Base-by-base conservation (phyloP, 2,797 vertebrate species). In the Myiotriccus ornatus region DNA sequence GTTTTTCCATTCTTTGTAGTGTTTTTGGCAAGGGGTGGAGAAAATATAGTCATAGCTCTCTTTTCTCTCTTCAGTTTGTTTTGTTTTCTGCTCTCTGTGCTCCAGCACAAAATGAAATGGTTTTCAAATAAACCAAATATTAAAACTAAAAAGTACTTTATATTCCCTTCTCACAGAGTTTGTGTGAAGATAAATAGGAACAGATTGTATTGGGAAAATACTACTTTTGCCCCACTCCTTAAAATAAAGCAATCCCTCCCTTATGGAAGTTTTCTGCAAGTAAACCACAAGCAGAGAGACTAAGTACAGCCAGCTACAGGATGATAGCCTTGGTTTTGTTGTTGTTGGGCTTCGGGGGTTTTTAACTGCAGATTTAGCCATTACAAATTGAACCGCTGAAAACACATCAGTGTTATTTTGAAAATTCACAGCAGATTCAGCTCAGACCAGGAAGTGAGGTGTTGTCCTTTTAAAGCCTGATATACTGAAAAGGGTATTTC, bases 401-500 rank as follows among this genome's bases (percentile, higher is more conserved):
- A 94, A 77, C 87, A 67, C 59, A 86, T 60, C 85, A 50, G 50
- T 57, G 90, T 94, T 95, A 95, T 96, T 96, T 87, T 96, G 89
- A 93, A 95, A 95, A 89, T 88, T 63, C 75, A 56, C 63, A 76
- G 68, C 91, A 90, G 87, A 90, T 96, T 91, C 91, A 52, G 70
- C 90, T 94, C 73, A 83, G 90, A 91, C 81, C 96, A 96, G 97
- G 97, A 97, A 97, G 92, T 95, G 96, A 97, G 96, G 94, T 97
- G 96, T 75, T 97, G 89, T 96, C 93, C 92, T 96, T 97, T 97
- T 95, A 94, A 96, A 84, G 92, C 73, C 86, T 80, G 91, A 93
- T 97, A 78, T 35, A 93, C 96, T 95, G 95, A 97, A 97, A 97
- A 96, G 96, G 96, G 96, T 96, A 96, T 97, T 97, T 97, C 96